Base-by-base conservation (phyloP, 53 echinoderm and acorn worm species). In the Echinometra lucunter region DNA sequence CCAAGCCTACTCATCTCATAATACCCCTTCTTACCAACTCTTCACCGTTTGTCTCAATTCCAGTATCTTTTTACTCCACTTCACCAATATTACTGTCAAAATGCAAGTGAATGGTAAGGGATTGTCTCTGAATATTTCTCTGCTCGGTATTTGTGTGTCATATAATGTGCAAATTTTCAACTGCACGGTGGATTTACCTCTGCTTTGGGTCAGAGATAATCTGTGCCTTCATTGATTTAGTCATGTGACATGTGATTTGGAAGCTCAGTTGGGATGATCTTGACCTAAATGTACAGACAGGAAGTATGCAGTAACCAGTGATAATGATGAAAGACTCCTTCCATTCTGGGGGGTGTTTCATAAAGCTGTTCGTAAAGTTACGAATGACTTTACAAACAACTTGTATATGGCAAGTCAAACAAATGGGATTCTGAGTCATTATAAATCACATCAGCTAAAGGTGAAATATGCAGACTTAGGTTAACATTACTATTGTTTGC, bases 161-260 rank as follows among this genome's bases (percentile, higher is more conserved):
- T 70, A 70, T 34, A 60, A 32, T 70, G 66, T 32, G 30, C 70
- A 70, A 70, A 70, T 72, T n/a, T n/a, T 21, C 78, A 38, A 78
- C 40, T 11, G 4, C 78, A 35, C 2, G 42, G 42, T 78, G 78
- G 42, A 78, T 72, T 72, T 72, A 32, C 72, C 32, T 72, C 15
- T 72, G n/a, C 35, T 72, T 32, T 72, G 35, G 35, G 32, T 72
- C 35, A 2, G 32, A 34, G n/a, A 32, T 72, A 72, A 72, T 72
- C 16, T 10, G 30, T 72, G 13, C 35, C 72, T 72, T 35, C 72
- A 72, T 72, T 72, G 72, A 30, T 35, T 72, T 72, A 1, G 16
- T 78, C 42, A 40, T 40, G 40, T 75, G 75, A 75, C 38, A 78
- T 78, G 38, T 78, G 72, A 72, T 32, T n/a, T 72, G 72, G 35